Conservation (phyloP, 2,888 invertebrate genomes). For the Vanessa cardui region DNA sequence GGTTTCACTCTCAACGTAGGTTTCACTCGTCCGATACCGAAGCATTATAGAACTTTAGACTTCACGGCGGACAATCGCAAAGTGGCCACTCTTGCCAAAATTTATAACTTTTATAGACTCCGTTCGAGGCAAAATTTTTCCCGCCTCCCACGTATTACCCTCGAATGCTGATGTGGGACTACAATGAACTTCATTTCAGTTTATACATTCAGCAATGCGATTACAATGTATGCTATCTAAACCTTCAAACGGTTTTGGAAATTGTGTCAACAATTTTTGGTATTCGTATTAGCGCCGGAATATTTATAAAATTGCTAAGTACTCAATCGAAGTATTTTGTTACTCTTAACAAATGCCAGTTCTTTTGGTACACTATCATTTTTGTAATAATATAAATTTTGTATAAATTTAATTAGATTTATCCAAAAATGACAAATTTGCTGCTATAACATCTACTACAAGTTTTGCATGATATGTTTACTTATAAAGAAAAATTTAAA, state of each 20-base stretch:
- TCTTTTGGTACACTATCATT: no score
- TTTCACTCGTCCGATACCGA: conserved; percentile 34
- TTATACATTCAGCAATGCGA: conserved; percentile 17
- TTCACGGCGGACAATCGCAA: conserved; percentile 37
- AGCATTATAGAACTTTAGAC: conserved; percentile 39
- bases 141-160: conserved; percentile 29
- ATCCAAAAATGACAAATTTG: no score
- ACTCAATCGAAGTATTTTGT: no score
- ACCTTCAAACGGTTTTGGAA: neutral
- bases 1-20: conserved; percentile 33
- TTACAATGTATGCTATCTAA: conserved; percentile 2
- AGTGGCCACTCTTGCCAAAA: conserved; percentile 37
- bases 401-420: no score
- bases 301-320: no score
- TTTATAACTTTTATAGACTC: conserved; percentile 37
- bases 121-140: conserved; percentile 29
- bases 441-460: no score
- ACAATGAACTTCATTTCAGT: conserved; percentile 26
- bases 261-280: neutral
- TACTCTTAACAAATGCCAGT: no score
- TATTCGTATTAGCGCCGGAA: neutral
- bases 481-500: no score
- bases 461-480: no score
- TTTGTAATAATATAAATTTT: no score
- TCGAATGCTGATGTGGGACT: conserved; percentile 18